A percentile compares a stretch with the other conserved stretches of the same genome.
Evolutionary conservation across 2,888 invertebrate species (phyloP).

Genomic region (Micropterix aruncella): DNA sequence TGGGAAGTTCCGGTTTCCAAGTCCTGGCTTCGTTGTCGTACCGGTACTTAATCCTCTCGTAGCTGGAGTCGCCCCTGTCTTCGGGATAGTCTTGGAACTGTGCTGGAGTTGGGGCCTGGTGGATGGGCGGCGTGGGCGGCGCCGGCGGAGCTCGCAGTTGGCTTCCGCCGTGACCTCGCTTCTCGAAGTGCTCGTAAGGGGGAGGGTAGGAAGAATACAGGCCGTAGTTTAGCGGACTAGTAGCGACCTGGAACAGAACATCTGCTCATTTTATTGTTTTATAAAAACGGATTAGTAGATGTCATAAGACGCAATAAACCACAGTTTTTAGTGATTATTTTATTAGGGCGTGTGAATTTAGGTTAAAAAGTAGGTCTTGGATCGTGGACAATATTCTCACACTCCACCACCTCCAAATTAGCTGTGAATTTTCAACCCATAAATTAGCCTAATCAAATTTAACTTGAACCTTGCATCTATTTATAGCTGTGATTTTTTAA

Average conservation of each 20-base stretch:
- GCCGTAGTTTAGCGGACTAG: constrained; percentile 62
- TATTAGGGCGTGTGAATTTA: no score
- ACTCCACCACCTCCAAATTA: no score
- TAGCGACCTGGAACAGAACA: constrained; percentile 47
- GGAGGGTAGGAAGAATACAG: constrained; percentile 47
- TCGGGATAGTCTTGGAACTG: background rate
- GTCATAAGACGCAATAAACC: no score
- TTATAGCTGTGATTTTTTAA: no score
- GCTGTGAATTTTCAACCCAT: no score
- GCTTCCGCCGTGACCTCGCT: constrained; percentile 21
- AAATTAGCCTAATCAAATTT: no score
- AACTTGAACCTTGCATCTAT: no score
- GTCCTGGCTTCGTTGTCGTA: constrained; percentile 8
- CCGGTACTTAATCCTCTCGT: constrained; percentile 22
- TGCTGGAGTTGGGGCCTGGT: constrained; percentile 17
- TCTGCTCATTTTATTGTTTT: constrained; percentile 17
- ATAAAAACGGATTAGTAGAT: constrained; percentile 1
- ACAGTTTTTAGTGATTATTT: no score
- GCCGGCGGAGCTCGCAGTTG: constrained; percentile 23
- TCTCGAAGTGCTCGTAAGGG: constrained; percentile 31
- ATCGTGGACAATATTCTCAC: no score
- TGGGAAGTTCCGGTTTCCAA: constrained; percentile 10
- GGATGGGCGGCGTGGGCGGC: constrained; percentile 18
- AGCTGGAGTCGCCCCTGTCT: constrained; percentile 16
- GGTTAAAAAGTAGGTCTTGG: no score